Evolutionary conservation across 2,797 vertebrate species (phyloP).

Genomic region (Thunnus albacares): DNA sequence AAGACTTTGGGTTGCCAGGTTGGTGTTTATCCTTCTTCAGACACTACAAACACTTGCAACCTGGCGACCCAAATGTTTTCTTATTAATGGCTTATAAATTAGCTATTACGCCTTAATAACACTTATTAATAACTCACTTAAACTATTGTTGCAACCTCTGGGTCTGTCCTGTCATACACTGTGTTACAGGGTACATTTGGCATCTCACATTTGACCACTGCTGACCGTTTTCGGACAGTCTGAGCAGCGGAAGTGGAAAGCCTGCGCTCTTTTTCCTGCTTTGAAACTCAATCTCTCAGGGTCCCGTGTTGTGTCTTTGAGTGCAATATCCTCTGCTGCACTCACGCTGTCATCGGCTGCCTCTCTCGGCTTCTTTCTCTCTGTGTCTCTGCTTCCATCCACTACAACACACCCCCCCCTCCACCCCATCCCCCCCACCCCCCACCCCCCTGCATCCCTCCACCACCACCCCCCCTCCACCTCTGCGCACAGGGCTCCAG

Average conservation of each 20-base stretch:
- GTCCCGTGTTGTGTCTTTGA: slow-evolving; percentile 86
- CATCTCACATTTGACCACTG: slow-evolving; percentile 27
- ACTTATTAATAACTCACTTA: background rate
- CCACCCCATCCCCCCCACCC: background rate
- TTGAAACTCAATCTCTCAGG: slow-evolving; percentile 84
- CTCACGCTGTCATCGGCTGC: slow-evolving; percentile 79
- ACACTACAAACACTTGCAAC: background rate
- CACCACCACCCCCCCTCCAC: slow-evolving; percentile 29
- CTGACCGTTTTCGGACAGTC: slow-evolving; percentile 35
- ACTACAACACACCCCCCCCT: slow-evolving; percentile 13
- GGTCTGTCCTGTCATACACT: background rate
- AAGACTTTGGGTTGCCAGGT: slow-evolving; percentile 3
- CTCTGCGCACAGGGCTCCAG: slow-evolving; percentile 52
- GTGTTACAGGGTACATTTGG: slow-evolving; percentile 19
- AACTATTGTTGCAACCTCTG: background rate
- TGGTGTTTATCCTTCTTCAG: background rate
- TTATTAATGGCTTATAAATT: background rate
- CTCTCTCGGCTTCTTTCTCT: slow-evolving; percentile 57
- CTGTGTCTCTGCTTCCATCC: slow-evolving; percentile 53
- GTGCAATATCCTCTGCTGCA: slow-evolving; percentile 78
- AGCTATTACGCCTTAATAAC: background rate
- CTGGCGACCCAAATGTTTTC: background rate
- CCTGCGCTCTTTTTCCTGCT: slow-evolving; percentile 55
- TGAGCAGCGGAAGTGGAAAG: slow-evolving; percentile 68
- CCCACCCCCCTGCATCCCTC: slow-evolving; percentile 8